phyloP scores from a whole-genome alignment of 2,888 invertebrate species.

The Leistus spinibarbis region DNA sequence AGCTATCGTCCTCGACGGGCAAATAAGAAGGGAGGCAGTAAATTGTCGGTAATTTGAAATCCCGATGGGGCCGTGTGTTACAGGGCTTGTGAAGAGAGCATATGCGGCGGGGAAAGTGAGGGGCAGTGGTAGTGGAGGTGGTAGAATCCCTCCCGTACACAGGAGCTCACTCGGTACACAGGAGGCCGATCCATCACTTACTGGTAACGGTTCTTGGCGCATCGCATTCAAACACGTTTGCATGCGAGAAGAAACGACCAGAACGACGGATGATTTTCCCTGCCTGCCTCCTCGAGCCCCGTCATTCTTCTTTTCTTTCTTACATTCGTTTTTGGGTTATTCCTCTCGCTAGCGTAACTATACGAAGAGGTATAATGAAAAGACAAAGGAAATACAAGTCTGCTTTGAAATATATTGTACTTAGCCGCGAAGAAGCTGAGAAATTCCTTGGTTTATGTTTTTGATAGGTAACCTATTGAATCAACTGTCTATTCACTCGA shows the following conservation, averaged over 20 bases:
- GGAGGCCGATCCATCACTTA: conserved; percentile 37
- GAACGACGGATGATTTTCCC: neutral
- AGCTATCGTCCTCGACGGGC: conserved; percentile 40
- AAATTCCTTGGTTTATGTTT: too few relatives aligned
- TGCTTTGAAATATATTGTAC: conserved; percentile 31
- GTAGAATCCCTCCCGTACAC: conserved; percentile 5
- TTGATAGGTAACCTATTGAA: too few relatives aligned
- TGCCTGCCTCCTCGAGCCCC: too few relatives aligned
- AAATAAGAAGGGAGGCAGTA: conserved; percentile 38
- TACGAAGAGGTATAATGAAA: conserved; percentile 19
- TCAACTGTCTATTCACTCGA: too few relatives aligned
- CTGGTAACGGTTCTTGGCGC: neutral
- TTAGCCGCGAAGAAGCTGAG: neutral
- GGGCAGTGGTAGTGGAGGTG: conserved; percentile 8
- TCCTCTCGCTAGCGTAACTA: neutral
- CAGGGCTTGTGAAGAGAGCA: conserved; percentile 1
- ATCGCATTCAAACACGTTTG: conserved; percentile 2
- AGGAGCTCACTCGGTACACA: conserved; percentile 11
- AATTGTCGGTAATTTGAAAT: conserved; percentile 43
- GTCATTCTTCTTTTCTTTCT: neutral
- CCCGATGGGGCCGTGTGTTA: conserved; percentile 37
- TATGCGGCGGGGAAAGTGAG: neutral
- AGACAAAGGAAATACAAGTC: conserved; percentile 7
- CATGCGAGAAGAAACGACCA: neutral
- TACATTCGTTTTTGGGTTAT: neutral